Evolutionary conservation across 1,140 invertebrate genomes (phyloP).

Genomic region (Cotesia vestalis): DNA sequence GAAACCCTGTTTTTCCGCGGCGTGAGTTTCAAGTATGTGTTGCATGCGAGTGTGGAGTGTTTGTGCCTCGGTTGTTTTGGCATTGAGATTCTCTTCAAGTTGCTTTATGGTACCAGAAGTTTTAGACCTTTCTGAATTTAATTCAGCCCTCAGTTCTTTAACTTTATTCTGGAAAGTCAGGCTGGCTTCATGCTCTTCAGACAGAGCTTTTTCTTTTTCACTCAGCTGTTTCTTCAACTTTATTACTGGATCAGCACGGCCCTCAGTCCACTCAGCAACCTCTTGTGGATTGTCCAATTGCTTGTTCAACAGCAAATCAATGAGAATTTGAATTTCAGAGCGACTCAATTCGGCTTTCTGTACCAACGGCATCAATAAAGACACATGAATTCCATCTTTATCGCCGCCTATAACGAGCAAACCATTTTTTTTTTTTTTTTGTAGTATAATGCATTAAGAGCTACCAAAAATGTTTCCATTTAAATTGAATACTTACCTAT

Average conservation of each 20-base stretch:
- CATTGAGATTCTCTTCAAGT: conserved; percentile 68
- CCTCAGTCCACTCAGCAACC: conserved; percentile 87
- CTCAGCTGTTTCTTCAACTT: conserved; percentile 87
- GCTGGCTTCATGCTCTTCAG: conserved; percentile 77
- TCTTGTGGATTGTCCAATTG: conserved; percentile 78
- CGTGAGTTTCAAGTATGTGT: conserved; percentile 69
- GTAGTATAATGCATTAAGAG: background rate
- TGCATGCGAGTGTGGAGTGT: conserved; percentile 70
- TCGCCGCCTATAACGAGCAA: conserved; percentile 66
- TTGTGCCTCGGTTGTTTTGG: conserved; percentile 67
- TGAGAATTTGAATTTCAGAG: conserved; percentile 86
- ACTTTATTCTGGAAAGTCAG: conserved; percentile 77
- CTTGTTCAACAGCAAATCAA: conserved; percentile 87
- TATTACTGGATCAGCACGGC: conserved; percentile 84
- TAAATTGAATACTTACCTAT: conserved; percentile 56
- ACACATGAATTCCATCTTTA: conserved; percentile 72
- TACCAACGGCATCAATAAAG: conserved; percentile 76
- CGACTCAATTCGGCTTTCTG: conserved; percentile 82
- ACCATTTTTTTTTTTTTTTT: conserved; percentile 33
- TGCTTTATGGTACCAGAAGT: conserved; percentile 67
- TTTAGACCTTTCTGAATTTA: conserved; percentile 73
- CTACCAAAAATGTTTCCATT: conserved; percentile 18
- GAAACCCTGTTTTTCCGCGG: conserved; percentile 66
- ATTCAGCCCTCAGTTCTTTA: conserved; percentile 78
- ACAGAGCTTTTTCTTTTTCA: conserved; percentile 79